A percentile compares a stretch with the other conserved stretches of the same genome.
Evolutionary conservation across 1,140 invertebrate genomes (phyloP).

Genomic region (Zaprionus gabonicus): DNA sequence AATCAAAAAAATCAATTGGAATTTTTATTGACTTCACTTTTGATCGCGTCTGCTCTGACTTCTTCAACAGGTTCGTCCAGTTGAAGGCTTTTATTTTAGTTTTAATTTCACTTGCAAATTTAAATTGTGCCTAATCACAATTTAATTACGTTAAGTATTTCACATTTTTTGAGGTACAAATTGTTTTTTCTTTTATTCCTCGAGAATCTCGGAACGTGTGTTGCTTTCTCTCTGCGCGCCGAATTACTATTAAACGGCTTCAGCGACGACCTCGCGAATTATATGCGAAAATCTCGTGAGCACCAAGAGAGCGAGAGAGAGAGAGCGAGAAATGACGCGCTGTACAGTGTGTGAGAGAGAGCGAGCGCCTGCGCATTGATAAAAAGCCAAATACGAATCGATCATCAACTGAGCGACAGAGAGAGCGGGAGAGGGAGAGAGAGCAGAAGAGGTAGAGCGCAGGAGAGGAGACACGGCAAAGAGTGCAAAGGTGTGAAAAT

Average conservation of each 20-base stretch:
- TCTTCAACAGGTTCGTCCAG: not conserved
- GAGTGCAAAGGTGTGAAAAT: conserved; percentile 44
- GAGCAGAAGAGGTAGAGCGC: not conserved
- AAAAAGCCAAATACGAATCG: conserved; percentile 33
- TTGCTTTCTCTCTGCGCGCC: conserved; percentile 75
- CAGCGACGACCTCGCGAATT: conserved; percentile 74
- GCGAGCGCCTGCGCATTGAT: conserved; percentile 41
- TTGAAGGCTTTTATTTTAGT: conserved; percentile 27
- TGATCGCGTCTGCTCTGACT: not conserved
- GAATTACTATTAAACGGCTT: conserved; percentile 75
- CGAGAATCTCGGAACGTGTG: conserved; percentile 44
- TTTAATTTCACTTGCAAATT: conserved; percentile 25
- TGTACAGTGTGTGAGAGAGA: conserved; percentile 9
- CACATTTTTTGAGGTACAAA: conserved; percentile 35
- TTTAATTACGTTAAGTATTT: conserved; percentile 32
- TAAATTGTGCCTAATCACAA: conserved; percentile 49
- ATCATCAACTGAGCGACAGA: not conserved
- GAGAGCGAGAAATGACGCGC: conserved; percentile 12
- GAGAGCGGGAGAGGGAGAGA: not conserved
- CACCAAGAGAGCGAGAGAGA: conserved; percentile 2
- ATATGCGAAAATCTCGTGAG: conserved; percentile 67
- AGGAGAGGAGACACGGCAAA: not conserved
- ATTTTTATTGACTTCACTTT: conserved; percentile 37
- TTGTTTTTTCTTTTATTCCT: conserved; percentile 26
- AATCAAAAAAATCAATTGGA: conserved; percentile 64